These are phyloP conservation scores for Lepidostoma basale DNA, from an alignment of 1,140 invertebrate species.

Conservation along the genomic window DNA sequence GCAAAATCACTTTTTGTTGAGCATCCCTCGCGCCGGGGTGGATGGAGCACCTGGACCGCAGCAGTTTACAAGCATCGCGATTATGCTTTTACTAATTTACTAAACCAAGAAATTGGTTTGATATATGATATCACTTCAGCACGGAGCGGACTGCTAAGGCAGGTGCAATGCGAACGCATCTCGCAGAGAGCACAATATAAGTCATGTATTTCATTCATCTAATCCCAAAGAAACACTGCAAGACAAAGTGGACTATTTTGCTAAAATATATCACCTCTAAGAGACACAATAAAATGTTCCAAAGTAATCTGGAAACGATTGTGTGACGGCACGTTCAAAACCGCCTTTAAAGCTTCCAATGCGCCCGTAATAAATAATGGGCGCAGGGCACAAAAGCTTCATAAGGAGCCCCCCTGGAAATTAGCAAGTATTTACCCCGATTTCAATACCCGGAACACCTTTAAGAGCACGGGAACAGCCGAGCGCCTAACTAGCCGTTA, in stretches of 20 bases:
- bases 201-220: neutral
- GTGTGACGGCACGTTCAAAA: constrained; percentile 37
- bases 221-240: neutral
- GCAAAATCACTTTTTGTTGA: constrained; percentile 1
- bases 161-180: constrained; percentile 10
- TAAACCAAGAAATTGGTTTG: neutral
- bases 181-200: neutral
- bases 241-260: constrained; percentile 5
- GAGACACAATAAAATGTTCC: constrained; percentile 27
- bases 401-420: constrained; percentile 12
- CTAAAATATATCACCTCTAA: neutral
- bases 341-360: constrained; percentile 5
- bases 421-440: constrained; percentile 29
- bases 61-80: constrained; percentile 5
- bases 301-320: constrained; percentile 25
- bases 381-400: neutral
- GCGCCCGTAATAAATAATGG: constrained; percentile 27
- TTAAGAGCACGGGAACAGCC: neutral
- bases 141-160: neutral
- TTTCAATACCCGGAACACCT: constrained; percentile 27
- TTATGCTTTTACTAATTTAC: constrained; percentile 3
- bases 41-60: neutral
- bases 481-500: constrained; percentile 8
- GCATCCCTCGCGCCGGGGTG: neutral
- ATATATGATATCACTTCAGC: constrained; percentile 4